Evolutionary conservation across 2,888 invertebrate genomes (phyloP), one percentile per base, ranked within the genome.

Genomic region (Nematopogon swammerdamellus): DNA sequence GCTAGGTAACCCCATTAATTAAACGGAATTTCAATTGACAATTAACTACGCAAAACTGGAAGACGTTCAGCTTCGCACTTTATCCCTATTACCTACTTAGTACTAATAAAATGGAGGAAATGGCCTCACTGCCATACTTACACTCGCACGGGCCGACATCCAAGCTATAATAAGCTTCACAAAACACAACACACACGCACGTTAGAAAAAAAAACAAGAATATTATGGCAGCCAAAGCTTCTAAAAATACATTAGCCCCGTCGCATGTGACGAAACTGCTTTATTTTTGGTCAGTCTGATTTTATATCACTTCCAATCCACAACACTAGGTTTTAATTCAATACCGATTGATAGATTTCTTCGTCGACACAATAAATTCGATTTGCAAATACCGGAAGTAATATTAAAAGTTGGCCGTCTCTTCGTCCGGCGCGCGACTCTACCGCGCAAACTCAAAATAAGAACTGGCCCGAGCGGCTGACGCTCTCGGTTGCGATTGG

Each of bases 401-500:
- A 8, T 36, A 8, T 36, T 4, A 6, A 36, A 36, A 36, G 36
- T 36, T 14, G 36, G 3, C 8, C 11, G 8, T 36, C 11, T 14
- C 6, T 3, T 6, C 36, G 36, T 8, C 8, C 6, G 6, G 36
- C 36, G 36, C 36, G 36, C 36, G 36, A 3, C 36, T 14, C 36
- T 3, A 36, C 36, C 36, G n/a, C 36, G 36, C 36, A 36, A 14
- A 14, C 36, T 36, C 36, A 14, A 3, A 6, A 25, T 25, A 3
- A 11, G 6, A 49, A 44, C 44, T 72, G 64, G 68, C 65, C 63
- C 60, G 60, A 63, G n/a, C 18, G 48, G 70, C 70, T 68, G 68
- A 68, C 68, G 65, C 64, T 66, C 63, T 55, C 52, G 53, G 43
- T 53, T 61, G 54, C 60, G 63, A 77, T 79, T 77, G 77, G 77